Percentiles rank a stretch among this genome's conserved stretches.
Evolutionary conservation across 1,140 invertebrate genomes (phyloP).

Genomic region (Phthorimaea operculella): DNA sequence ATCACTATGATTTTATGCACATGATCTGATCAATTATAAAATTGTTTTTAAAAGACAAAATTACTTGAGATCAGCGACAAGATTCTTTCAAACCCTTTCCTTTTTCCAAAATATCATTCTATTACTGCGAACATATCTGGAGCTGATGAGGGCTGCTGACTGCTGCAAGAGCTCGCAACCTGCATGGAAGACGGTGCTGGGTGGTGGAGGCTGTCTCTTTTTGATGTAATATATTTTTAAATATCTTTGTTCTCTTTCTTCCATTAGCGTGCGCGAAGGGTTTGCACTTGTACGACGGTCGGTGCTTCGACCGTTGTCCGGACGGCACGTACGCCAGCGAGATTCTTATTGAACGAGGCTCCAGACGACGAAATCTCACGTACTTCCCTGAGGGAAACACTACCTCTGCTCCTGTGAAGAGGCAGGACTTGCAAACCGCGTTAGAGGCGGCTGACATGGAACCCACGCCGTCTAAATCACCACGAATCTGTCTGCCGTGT

Average conservation of each 20-base stretch:
- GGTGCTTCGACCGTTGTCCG: constrained; percentile 53
- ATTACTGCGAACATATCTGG: constrained; percentile 10
- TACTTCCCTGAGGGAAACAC: constrained; percentile 26
- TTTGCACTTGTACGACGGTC: constrained; percentile 62
- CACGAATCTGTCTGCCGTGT: constrained; percentile 47
- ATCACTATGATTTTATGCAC: not conserved
- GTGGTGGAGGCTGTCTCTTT: constrained; percentile 46
- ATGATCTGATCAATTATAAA: not conserved
- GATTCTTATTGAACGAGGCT: constrained; percentile 44
- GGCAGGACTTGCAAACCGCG: constrained; percentile 30
- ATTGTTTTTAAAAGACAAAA: not conserved
- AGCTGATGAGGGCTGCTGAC: constrained; percentile 22
- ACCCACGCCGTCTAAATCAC: constrained; percentile 26
- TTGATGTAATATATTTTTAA: constrained; percentile 41
- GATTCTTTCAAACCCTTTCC: constrained; percentile 43
- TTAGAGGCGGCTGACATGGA: constrained; percentile 54
- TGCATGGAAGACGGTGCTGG: constrained; percentile 63
- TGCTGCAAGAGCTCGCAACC: constrained; percentile 32
- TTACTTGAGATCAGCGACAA: constrained; percentile 62
- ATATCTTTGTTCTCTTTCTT: constrained; percentile 55
- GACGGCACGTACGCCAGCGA: constrained; percentile 53
- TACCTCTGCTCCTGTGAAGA: constrained; percentile 24
- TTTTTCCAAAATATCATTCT: constrained; percentile 20
- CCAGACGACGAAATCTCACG: constrained; percentile 54
- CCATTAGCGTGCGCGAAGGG: constrained; percentile 64